These are phyloP conservation scores for Colinus virginianus DNA, from an alignment of 2,113 vertebrate species.

Conservation along the genomic window DNA sequence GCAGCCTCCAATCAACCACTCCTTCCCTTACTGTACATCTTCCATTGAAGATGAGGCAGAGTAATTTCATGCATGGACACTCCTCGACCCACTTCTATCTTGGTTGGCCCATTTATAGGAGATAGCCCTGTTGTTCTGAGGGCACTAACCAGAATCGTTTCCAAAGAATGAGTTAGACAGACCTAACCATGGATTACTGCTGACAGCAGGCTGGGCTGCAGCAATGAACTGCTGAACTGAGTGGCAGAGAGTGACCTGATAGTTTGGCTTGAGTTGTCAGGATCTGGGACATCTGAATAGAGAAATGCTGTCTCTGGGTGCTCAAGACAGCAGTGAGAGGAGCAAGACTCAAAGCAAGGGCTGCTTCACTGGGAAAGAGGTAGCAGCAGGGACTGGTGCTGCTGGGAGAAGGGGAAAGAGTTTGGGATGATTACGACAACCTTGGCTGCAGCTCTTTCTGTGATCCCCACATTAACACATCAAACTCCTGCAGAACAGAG, in stretches of 20 bases:
- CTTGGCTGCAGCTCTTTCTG: not conserved
- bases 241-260: not conserved
- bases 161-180: not conserved
- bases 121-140: not conserved
- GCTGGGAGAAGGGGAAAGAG: not conserved
- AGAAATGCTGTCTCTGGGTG: not conserved
- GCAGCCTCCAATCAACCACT: not conserved
- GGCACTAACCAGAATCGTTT: not conserved
- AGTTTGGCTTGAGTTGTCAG: not conserved
- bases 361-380: not conserved
- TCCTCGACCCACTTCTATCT: not conserved
- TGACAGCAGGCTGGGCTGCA: accelerated
- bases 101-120: accelerated
- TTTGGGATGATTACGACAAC: not conserved
- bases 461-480: constrained; percentile 8
- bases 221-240: not conserved
- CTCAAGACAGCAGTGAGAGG: not conserved
- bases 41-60: not conserved
- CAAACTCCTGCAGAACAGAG: not conserved
- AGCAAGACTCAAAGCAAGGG: not conserved
- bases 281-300: not conserved
- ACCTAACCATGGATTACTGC: not conserved
- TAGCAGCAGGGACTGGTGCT: not conserved
- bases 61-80: accelerated
- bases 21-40: not conserved